Base-by-base conservation (phyloP, 2,113 vertebrate species). In the Mormoops blainvillei region DNA sequence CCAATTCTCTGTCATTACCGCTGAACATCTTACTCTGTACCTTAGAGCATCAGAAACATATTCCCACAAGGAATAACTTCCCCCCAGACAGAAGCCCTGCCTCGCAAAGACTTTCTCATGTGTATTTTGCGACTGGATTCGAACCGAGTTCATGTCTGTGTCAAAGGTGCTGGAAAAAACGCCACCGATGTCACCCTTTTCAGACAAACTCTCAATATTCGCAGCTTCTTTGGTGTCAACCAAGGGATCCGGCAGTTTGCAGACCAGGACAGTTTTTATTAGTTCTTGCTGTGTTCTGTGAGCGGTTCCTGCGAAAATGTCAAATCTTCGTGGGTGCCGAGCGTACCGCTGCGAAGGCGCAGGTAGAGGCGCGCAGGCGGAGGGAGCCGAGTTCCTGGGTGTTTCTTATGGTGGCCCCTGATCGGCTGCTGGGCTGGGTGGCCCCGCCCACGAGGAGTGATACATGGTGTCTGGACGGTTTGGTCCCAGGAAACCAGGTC, bases 341-440 rank as follows among this genome's bases (percentile, higher is more conserved):
- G 31, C 0, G 58, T 18, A 5, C 20, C 1, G 0, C 0, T 3
- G 20, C 20, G 16, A 31, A 0, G 20, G 2, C 14, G 26, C n/a
- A 33, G 43, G 14, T 14, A 63, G 65, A 63, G 20, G 4, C 0
- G 9, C 0, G 10, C 13, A 24, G 50, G 61, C 45, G 80, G 36
- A 24, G 18, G 13, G 4, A 18, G 36, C 56, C 3, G 96, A 38
- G n/a, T 71, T 74, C 12, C 24, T 0, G 0, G n/a, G 43, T 43
- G 18, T 56, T 65, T 78, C 54, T 22, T 56, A 26, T 0, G 20
- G 24, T 0, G 16, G 48, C 33, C 31, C 22, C 76, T 88, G 82
- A 86, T 80, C 93, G 91, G 86, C 77, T 83, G 61, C n/a, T 31
- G 82, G 74, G 38, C 28, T 19, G 12, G 24, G 31, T 50, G 65